Evolutionary conservation across 2,797 vertebrate species (phyloP).

Genomic region (Pygocentrus nattereri): DNA sequence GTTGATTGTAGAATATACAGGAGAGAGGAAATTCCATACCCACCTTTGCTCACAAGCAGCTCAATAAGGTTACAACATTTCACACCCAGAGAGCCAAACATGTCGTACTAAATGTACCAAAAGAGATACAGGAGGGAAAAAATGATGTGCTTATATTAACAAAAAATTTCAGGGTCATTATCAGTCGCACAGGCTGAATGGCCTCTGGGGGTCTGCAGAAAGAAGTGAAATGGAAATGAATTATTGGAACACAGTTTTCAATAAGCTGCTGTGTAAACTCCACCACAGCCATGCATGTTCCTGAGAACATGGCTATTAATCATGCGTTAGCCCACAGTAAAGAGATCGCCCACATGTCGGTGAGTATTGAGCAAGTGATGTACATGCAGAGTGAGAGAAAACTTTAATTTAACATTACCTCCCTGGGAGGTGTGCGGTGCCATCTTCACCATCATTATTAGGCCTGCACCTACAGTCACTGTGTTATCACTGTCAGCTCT

Average conservation of each 20-base stretch:
- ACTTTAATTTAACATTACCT: constrained; percentile 37
- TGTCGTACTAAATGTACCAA: no score
- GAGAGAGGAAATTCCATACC: no score
- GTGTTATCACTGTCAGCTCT: constrained; percentile 7
- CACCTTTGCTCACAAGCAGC: no score
- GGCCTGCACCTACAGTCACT: constrained; percentile 5
- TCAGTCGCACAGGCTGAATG: no score
- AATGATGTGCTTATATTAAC: no score
- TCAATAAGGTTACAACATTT: no score
- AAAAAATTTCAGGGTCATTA: no score
- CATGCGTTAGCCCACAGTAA: constrained; percentile 1
- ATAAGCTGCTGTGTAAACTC: background rate
- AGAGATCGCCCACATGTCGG: constrained; percentile 9
- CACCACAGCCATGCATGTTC: background rate
- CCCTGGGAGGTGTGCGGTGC: background rate
- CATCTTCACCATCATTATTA: constrained; percentile 23
- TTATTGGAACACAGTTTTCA: background rate
- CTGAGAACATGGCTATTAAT: constrained; percentile 18
- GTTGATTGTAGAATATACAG: no score
- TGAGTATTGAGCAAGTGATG: background rate
- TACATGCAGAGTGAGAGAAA: constrained; percentile 3
- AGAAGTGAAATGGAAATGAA: no score
- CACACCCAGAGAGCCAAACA: no score
- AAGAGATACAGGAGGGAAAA: no score
- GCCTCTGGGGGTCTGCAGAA: no score